A percentile compares a stretch with the other conserved stretches of the same genome.
Evolutionary conservation across 2,113 vertebrate genomes (phyloP).

Genomic region (Pelecanus crispus): DNA sequence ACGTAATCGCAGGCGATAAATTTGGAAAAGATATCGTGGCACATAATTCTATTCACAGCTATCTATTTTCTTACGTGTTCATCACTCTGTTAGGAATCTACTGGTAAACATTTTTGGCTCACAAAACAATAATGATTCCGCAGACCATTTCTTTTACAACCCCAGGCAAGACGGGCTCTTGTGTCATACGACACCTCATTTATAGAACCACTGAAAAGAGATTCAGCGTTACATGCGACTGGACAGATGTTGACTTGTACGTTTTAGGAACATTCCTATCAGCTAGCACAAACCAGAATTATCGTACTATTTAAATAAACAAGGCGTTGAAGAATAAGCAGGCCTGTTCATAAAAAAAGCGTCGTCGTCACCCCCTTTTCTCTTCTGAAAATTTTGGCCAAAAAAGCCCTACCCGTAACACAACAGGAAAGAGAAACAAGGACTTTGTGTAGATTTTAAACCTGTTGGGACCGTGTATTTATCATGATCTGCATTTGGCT

Average conservation of each 20-base stretch:
- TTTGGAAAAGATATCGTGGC: not conserved
- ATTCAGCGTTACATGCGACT: not conserved
- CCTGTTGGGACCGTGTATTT: rapidly evolving
- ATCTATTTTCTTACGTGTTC: not conserved
- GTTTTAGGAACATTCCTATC: not conserved
- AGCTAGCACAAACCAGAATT: not conserved
- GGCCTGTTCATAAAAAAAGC: not conserved
- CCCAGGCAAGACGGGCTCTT: not conserved
- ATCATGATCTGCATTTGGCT: not conserved
- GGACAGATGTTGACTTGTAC: not conserved
- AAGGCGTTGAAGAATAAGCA: not conserved
- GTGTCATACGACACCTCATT: not conserved
- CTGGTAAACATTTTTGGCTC: not conserved
- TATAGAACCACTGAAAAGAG: not conserved
- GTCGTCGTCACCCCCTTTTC: rapidly evolving
- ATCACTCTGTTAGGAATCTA: not conserved
- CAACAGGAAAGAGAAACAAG: not conserved
- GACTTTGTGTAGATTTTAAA: not conserved
- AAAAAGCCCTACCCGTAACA: not conserved
- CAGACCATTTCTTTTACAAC: not conserved
- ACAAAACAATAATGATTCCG: not conserved
- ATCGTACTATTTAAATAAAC: not conserved
- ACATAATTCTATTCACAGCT: not conserved
- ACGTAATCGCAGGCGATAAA: not conserved
- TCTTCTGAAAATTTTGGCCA: not conserved